Evolutionary conservation across 2,113 vertebrate species (phyloP).

Genomic region (Rhineura floridana): DNA sequence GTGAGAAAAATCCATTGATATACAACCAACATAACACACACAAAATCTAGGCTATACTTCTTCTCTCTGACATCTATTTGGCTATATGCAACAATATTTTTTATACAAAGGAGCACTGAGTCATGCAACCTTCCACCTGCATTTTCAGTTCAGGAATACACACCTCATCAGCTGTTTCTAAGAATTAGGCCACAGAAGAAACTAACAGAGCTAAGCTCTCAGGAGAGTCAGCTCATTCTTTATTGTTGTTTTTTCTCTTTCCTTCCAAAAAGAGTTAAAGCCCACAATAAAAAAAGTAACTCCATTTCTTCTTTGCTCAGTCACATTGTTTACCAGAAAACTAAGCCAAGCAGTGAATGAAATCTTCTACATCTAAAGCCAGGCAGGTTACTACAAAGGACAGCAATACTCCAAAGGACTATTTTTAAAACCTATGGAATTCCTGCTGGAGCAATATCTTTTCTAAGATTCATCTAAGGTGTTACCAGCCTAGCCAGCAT

Average conservation of each 20-base stretch:
- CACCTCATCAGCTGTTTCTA: background rate
- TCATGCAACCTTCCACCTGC: background rate
- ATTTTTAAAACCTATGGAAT: background rate
- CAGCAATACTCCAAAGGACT: background rate
- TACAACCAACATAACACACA: background rate
- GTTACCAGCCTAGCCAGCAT: background rate
- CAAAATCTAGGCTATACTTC: background rate
- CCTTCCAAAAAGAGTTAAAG: background rate
- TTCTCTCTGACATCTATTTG: background rate
- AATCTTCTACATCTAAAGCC: background rate
- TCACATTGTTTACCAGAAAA: background rate
- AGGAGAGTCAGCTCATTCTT: background rate
- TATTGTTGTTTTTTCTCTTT: background rate
- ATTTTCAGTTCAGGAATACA: background rate
- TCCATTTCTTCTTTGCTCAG: background rate
- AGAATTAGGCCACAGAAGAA: background rate
- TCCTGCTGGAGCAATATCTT: background rate
- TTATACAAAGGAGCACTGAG: background rate
- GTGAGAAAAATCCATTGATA: background rate
- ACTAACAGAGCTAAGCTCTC: background rate
- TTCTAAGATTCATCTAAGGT: background rate
- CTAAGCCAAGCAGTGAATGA: background rate
- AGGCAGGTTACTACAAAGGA: background rate
- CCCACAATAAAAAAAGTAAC: background rate
- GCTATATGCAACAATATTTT: background rate